Evolutionary conservation across 2,888 invertebrate species (phyloP).

Genomic region (Spilosoma lubricipeda): DNA sequence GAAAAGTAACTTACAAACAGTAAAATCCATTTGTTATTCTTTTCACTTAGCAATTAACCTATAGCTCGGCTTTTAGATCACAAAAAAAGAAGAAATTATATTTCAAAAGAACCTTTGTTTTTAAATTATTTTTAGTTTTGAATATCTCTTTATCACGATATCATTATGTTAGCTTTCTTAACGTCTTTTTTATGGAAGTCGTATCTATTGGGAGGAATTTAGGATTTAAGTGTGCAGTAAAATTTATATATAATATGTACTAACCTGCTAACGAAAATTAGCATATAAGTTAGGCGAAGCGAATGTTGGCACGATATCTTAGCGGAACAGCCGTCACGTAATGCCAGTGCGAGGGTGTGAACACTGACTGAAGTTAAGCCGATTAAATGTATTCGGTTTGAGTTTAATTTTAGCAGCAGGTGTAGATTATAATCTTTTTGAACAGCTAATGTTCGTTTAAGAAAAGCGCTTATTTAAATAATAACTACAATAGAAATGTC

Average conservation of each 20-base stretch:
- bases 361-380: slow-evolving; percentile 16
- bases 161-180: background rate
- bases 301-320: slow-evolving; percentile 32
- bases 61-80: background rate
- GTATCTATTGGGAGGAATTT: background rate
- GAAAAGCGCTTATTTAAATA: background rate
- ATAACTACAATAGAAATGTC: no score
- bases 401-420: background rate
- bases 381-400: slow-evolving; percentile 17
- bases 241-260: background rate
- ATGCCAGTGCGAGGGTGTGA: background rate
- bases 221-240: background rate
- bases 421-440: background rate
- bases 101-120: no score
- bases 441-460: background rate
- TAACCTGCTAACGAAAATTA: slow-evolving; percentile 10
- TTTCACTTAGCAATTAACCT: background rate
- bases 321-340: slow-evolving; percentile 15
- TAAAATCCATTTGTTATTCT: no score
- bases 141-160: background rate
- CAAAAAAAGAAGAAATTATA: background rate
- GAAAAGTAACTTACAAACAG: background rate
- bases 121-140: no score
- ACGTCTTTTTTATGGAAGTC: background rate
- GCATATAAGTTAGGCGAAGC: slow-evolving; percentile 15